Percentiles rank a stretch among this genome's conserved stretches.
Evolutionary conservation across 2,888 invertebrate genomes (phyloP).

Genomic region (Trypoxylon attenuatum): DNA sequence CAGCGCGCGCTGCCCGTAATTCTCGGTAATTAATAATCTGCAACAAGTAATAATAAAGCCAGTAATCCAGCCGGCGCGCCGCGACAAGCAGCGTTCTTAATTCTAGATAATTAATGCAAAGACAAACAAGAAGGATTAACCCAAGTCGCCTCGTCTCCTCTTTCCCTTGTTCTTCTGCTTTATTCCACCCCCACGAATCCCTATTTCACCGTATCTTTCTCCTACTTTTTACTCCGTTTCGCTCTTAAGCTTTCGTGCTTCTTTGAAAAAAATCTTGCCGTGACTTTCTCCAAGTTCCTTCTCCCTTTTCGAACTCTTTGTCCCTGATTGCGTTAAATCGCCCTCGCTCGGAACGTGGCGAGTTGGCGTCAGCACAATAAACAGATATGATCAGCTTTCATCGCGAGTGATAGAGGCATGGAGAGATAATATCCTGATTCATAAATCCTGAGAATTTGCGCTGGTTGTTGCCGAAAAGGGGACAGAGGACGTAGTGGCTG

Average conservation of each 20-base stretch:
- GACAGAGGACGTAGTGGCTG: constrained; percentile 3
- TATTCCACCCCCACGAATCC: neutral
- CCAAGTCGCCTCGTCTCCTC: constrained; percentile 6
- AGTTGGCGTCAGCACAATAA: neutral
- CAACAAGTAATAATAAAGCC: constrained; percentile 74
- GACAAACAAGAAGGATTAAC: constrained; percentile 72
- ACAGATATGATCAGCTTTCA: neutral
- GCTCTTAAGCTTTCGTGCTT: neutral
- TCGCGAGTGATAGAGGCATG: constrained; percentile 18
- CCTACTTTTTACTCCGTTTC: neutral
- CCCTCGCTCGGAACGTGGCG: neutral
- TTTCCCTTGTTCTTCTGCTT: neutral
- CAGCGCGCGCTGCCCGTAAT: constrained; percentile 56
- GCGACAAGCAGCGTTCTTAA: constrained; percentile 69
- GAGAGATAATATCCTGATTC: constrained; percentile 22
- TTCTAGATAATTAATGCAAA: constrained; percentile 74
- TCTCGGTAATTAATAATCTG: constrained; percentile 74
- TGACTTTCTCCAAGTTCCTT: constrained; percentile 1
- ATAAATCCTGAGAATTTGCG: constrained; percentile 11
- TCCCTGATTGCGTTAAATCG: neutral
- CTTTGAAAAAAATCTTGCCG: neutral
- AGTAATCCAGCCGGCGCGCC: constrained; percentile 69
- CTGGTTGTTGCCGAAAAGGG: neutral
- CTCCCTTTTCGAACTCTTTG: neutral
- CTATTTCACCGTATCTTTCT: constrained; percentile 4